Evolutionary conservation across 2,113 vertebrate genomes (phyloP), one percentile per base, ranked within the genome.

Genomic region (Clarias batrachus): DNA sequence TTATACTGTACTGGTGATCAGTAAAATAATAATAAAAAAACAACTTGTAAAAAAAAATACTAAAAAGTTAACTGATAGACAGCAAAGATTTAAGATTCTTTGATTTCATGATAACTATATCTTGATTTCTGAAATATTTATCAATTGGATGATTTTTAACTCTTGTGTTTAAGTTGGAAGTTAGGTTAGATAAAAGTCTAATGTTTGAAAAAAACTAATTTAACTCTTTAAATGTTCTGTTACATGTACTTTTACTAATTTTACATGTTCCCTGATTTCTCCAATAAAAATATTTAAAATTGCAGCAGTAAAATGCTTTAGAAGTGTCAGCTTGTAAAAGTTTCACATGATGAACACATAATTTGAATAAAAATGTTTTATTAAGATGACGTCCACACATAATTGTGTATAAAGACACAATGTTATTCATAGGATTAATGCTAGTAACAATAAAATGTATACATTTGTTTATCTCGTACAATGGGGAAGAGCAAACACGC

Each of bases 281-380:
- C 4, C 11, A 68, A 33, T 16, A 33, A 68, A 30, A 17, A 68
- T 16, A 68, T 17, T 8, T 68, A 12, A 1, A 30, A 66, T 12
- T 66, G 25, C 63, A 27, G 63, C n/a, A n/a, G 25, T 66, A 48
- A 41, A 48, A 48, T 48, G 48, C 48, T 48, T 62, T 62, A 62
- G n/a, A 13, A 23, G 1, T 16, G 2, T 70, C 11, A 1, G n/a
- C 9, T 66, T 13, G 3, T 65, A 4, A 27, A 66, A 66, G 10
- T 10, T 27, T 65, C 25, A 66, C 0, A 9, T 0, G 21, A 4
- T 3, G 11, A 52, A 17, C 11, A n/a, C 11, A 25, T 41, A 1
- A 27, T 65, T 30, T 17, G 37, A 68, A 73, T 19, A 68, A 87
- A 81, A 37, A 56, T 87, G 56, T 79, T 88, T 86, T 83, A 88